phyloP scores from a whole-genome alignment of 2,797 vertebrate genomes.

The Phalloptychus januarius region DNA sequence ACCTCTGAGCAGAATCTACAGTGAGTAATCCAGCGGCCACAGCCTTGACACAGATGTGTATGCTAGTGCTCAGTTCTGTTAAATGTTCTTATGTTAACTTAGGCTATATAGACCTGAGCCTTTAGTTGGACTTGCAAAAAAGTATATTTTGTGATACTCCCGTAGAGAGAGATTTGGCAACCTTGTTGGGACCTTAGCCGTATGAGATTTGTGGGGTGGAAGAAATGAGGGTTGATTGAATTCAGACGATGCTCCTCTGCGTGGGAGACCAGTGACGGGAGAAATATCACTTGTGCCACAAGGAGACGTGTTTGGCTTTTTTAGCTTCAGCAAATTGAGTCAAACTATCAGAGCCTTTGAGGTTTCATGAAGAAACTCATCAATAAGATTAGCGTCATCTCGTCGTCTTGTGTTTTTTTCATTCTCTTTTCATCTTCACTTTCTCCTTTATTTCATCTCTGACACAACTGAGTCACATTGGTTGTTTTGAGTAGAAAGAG shows the following conservation, averaged over 20 bases:
- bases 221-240: conserved; percentile 44
- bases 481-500: conserved; percentile 12
- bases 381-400: background rate
- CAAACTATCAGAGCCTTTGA: conserved; percentile 24
- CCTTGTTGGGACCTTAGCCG: conserved; percentile 27
- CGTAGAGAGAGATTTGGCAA: background rate
- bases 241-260: conserved; percentile 25
- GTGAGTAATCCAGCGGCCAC: background rate
- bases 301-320: background rate
- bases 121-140: background rate
- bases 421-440: background rate
- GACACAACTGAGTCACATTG: conserved; percentile 10
- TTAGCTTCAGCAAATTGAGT: conserved; percentile 9
- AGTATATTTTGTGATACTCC: background rate
- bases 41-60: background rate
- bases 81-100: background rate
- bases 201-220: conserved; percentile 64
- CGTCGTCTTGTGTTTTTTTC: background rate
- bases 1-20: background rate
- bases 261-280: conserved; percentile 7
- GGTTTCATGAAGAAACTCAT: conserved; percentile 11
- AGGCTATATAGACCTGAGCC: background rate
- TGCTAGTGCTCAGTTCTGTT: background rate
- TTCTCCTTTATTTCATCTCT: background rate
- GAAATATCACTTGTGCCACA: conserved; percentile 6